Base-by-base conservation (phyloP, 2,797 vertebrate species). In the Pangasius sanitwongsei region DNA sequence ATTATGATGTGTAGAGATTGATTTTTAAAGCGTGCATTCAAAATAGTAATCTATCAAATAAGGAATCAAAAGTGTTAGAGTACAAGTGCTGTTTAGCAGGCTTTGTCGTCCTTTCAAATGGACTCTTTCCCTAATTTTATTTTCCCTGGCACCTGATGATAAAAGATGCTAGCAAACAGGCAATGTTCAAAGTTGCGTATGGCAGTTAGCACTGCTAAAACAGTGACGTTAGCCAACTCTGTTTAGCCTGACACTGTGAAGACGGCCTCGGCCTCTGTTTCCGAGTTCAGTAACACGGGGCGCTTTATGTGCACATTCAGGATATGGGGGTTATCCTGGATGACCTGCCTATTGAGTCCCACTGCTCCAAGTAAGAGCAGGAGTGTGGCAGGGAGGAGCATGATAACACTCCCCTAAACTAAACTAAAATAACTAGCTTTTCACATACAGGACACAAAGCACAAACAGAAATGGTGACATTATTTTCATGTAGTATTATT, bases 271-370 rank as follows among this genome's bases (percentile, higher is more conserved):
- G 69, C 86, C 87, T 74, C 78, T 89, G 89, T 91, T 92, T 95
- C 94, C 95, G 94, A 94, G 93, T 94, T 94, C 34, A 93, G 95
- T 94, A 95, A 93, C 94, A 93, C 94, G 91, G 95, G 95, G 89
- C 94, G 92, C 90, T 89, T 91, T 92, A 94, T 96, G 94, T 93
- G 94, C 95, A 95, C 95, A 95, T 95, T 96, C 95, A 96, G 96
- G 96, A 96, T 96, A 96, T 96, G 94, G 95, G 95, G 96, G 96
- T 96, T 96, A 96, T 96, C 96, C 96, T 96, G 96, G 92, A 94
- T 96, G 96, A 96, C 95, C 95, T 92, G 85, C 78, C 93, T 95
- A 96, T 94, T 95, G 95, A 96, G 95, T 92, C 89, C 91, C 91
- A 90, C 93, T 90, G 90, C 93, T 91, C 92, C 90, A 70, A 93